Base-by-base conservation (phyloP, 2,888 invertebrate genomes). In the Palloptera scutellata region DNA sequence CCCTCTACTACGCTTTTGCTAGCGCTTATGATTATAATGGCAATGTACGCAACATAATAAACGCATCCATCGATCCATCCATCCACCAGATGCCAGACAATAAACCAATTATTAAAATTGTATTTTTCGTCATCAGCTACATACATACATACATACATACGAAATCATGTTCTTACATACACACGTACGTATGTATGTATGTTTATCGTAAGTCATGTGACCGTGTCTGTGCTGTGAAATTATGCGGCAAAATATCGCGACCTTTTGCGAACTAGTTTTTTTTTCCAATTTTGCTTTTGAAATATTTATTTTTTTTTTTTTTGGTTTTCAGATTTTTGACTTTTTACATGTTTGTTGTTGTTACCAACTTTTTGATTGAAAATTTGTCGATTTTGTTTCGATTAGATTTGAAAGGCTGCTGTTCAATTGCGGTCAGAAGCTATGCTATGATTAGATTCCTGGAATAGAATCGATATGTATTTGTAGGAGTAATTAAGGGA, bases 71-170 rank as follows among this genome's bases (percentile, higher is more conserved):
- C 48, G 12, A 20, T 48, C 59, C 66, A 66, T 30, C 53, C 30
- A n/a, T 61, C 54, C 68, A 69, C 73, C 76, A 76, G 75, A 76
- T 76, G 76, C 76, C 76, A 76, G 76, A 76, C 76, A 75, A 73
- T 72, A 74, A 76, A 76, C 74, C 80, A 83, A 82, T 82, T 83
- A 82, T 83, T 79, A 78, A 82, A 83, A 82, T 82, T 82, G 80
- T 82, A 80, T 76, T 77, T 75, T 75, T 69, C 69, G 68, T 70
- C 70, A 64, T 61, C 61, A 60, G 51, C 54, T 41, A n/a, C 40
- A 48, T 41, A 68, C 61, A 51, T 54, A 62, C 58, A 66, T n/a
- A 43, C 8, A 61, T 58, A 54, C 52, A 20, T 19, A 60, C n/a
- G n/a, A n/a, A n/a, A n/a, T n/a, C n/a, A n/a, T n/a, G n/a, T n/a